Base-by-base conservation (phyloP, 1,140 invertebrate genomes). In the Centruroides sculpturatus region DNA sequence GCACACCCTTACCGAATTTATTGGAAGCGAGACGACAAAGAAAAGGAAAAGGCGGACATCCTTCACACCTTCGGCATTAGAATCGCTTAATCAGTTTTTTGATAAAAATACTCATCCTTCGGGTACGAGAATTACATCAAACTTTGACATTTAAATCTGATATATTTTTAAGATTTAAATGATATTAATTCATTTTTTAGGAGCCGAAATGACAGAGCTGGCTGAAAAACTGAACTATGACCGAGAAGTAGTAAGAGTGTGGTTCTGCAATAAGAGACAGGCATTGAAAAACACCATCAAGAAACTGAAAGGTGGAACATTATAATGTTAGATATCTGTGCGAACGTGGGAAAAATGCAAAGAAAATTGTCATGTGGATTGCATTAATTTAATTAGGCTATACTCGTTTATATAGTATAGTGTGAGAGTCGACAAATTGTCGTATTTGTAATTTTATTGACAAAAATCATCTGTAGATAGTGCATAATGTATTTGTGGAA, bases 181-280 rank as follows among this genome's bases (percentile, higher is more conserved):
- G 49, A 51, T 2, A 12, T n/a, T 51, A n/a, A n/a, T 34, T 51
- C 34, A 46, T 13, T 55, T 70, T 79, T 79, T 75, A 92, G 93
- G 92, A 66, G 92, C 89, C 59, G 93, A 97, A 79, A 97, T 98
- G 74, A 97, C 92, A 35, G 87, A 89, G 34, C 75, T 98, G 58
- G 91, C 93, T 35, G 89, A 95, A 70, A 88, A 95, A 72, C 77
- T 98, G 46, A 92, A 92, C 61, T 97, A 97, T 75, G 93, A 98
- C 71, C 79, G 93, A 59, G 94, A 98, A 80, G 94, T 98, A 13
- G 96, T 98, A 70, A 80, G 94, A 73, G 97, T 98, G 75, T 98
- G 94, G 94, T 98, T 98, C 76, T 98, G 94, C 76, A 98, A 98
- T 76, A 98, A 97, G 76, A 81, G 94, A 64, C 94, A 98, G 76